Percentiles rank a stretch among this genome's conserved stretches.
These are phyloP conservation scores for Pelochelys cantorii DNA, from an alignment of 2,797 vertebrate species.

Conservation along the genomic window DNA sequence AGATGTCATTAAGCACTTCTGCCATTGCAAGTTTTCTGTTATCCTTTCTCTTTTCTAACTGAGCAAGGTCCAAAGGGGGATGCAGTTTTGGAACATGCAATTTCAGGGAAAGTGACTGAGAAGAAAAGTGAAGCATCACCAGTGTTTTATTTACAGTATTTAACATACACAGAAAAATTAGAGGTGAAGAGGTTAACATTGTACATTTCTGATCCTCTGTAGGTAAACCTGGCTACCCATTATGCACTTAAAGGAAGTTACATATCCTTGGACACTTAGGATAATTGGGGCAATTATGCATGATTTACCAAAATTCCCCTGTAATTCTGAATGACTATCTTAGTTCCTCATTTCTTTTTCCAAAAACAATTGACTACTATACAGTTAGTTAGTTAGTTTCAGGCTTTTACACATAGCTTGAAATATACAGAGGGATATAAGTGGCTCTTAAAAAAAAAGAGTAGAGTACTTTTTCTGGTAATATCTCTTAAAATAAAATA, in stretches of 20 bases:
- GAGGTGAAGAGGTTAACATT: not conserved
- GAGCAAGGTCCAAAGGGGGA: not conserved
- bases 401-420: not conserved
- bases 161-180: not conserved
- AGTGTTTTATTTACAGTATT: not conserved
- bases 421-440: not conserved
- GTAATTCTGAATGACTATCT: not conserved
- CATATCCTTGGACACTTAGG: not conserved
- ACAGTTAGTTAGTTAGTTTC: not conserved
- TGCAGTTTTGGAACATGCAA: not conserved
- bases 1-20: no score
- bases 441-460: not conserved
- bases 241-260: not conserved
- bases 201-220: not conserved
- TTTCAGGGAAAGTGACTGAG: accelerated
- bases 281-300: not conserved
- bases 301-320: conserved; percentile 10
- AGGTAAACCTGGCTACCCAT: not conserved
- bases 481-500: not conserved
- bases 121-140: not conserved
- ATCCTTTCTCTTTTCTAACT: no score
- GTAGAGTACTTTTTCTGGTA: not conserved
- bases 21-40: no score
- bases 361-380: not conserved
- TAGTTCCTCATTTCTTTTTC: conserved; percentile 25